These are phyloP conservation scores for Galerucella nymphaeae DNA, from an alignment of 2,888 invertebrate genomes.

Conservation along the genomic window DNA sequence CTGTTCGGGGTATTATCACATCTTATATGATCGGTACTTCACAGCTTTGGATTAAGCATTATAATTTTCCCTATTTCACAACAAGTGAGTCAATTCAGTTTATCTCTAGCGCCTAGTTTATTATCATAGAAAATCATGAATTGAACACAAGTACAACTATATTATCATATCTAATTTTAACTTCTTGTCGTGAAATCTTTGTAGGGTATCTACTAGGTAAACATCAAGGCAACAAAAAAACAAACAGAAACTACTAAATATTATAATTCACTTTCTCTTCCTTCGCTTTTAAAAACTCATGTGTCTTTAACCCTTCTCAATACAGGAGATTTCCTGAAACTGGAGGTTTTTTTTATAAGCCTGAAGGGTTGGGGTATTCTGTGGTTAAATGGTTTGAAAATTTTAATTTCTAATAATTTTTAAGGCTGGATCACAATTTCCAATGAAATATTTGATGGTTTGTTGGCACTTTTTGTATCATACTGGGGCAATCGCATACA, in stretches of 20 bases:
- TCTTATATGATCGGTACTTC: constrained; percentile 68
- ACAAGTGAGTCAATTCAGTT: constrained; percentile 62
- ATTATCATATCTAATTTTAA: constrained; percentile 21
- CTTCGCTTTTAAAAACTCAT: too few relatives aligned
- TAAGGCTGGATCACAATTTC: constrained; percentile 71
- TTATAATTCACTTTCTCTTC: too few relatives aligned
- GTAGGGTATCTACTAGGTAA: not conserved
- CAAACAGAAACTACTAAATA: too few relatives aligned
- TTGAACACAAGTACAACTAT: not conserved
- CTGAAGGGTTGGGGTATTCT: too few relatives aligned
- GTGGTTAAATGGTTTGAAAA: too few relatives aligned
- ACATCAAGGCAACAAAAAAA: too few relatives aligned
- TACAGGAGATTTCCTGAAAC: too few relatives aligned
- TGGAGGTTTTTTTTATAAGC: too few relatives aligned
- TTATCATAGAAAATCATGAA: not conserved
- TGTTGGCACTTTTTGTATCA: constrained; percentile 68
- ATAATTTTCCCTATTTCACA: constrained; percentile 62
- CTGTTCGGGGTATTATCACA: constrained; percentile 65
- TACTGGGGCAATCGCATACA: constrained; percentile 72
- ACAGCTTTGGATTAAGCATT: constrained; percentile 65
- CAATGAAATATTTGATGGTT: constrained; percentile 68
- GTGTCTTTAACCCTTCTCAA: too few relatives aligned
- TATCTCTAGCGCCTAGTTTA: not conserved
- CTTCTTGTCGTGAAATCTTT: constrained; percentile 24
- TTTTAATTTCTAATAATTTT: constrained; percentile 38